Evolutionary conservation across 1,140 invertebrate species (phyloP).

Genomic region (Notospermus geniculatus): DNA sequence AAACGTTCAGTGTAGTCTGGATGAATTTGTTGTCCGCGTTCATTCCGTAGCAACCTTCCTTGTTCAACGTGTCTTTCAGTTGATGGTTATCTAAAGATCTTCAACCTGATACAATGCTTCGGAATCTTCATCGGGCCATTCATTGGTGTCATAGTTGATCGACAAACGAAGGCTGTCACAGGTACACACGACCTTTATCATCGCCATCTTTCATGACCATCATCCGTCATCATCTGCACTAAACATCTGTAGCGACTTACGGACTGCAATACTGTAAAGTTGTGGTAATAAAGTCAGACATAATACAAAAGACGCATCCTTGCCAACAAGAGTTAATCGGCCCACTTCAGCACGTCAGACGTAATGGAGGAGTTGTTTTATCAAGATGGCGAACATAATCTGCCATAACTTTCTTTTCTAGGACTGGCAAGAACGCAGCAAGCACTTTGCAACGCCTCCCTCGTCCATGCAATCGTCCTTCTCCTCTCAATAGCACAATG

Average conservation of each 20-base stretch:
- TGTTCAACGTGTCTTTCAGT: not conserved
- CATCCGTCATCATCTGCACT: too few relatives aligned
- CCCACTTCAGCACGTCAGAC: not conserved
- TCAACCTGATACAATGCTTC: not conserved
- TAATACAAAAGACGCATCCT: not conserved
- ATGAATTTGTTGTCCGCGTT: too few relatives aligned
- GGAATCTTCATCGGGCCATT: not conserved
- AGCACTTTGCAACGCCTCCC: not conserved
- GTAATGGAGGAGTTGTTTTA: not conserved
- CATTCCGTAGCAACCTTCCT: not conserved
- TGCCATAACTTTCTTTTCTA: not conserved
- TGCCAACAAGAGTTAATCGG: not conserved
- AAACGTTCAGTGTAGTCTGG: too few relatives aligned
- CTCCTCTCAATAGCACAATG: not conserved
- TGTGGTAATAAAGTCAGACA: not conserved
- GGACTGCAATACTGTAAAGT: not conserved
- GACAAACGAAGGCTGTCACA: not conserved
- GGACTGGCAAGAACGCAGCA: constrained; percentile 3
- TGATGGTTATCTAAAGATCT: not conserved
- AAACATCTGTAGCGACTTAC: not conserved
- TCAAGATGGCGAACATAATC: not conserved
- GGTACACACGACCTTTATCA: too few relatives aligned
- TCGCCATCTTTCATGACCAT: too few relatives aligned
- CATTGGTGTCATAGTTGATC: constrained; percentile 2
- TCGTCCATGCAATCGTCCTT: not conserved